These are phyloP conservation scores for Scytalopus superciliaris DNA, from an alignment of 2,113 vertebrate species.

Conservation along the genomic window DNA sequence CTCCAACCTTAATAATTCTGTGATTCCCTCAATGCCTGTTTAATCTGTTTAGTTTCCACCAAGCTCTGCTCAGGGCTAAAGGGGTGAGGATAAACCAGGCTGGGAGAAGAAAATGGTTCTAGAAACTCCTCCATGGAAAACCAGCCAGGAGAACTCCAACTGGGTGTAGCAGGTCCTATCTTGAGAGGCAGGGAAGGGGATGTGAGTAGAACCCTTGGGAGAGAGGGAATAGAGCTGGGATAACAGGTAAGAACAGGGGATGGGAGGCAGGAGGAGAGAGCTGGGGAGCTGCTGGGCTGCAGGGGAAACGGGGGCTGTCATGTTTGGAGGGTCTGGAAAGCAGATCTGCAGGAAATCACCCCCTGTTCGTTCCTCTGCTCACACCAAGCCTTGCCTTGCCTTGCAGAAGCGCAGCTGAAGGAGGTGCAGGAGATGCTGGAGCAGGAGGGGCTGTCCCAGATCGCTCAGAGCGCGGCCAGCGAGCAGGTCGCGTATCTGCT, in stretches of 20 bases:
- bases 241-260: not conserved
- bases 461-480: constrained; percentile 77
- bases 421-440: constrained; percentile 86
- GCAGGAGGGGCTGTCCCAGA: constrained; percentile 83
- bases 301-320: not conserved
- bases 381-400: not conserved
- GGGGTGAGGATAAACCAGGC: not conserved
- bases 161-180: no score
- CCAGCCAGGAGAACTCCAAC: not conserved
- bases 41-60: not conserved
- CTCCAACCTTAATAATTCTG: not conserved
- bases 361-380: not conserved
- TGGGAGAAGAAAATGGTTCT: not conserved
- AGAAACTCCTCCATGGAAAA: not conserved
- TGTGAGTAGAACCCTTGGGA: not conserved
- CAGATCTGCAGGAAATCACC: not conserved
- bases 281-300: not conserved
- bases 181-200: not conserved
- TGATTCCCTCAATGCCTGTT: not conserved
- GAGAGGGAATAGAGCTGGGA: not conserved
- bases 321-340: not conserved
- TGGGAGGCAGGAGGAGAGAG: not conserved
- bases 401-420: constrained; percentile 82
- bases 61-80: not conserved
- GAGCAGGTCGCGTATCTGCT: constrained; percentile 86